These are phyloP conservation scores for Perca flavescens DNA, from an alignment of 2,113 vertebrate genomes.

Conservation along the genomic window DNA sequence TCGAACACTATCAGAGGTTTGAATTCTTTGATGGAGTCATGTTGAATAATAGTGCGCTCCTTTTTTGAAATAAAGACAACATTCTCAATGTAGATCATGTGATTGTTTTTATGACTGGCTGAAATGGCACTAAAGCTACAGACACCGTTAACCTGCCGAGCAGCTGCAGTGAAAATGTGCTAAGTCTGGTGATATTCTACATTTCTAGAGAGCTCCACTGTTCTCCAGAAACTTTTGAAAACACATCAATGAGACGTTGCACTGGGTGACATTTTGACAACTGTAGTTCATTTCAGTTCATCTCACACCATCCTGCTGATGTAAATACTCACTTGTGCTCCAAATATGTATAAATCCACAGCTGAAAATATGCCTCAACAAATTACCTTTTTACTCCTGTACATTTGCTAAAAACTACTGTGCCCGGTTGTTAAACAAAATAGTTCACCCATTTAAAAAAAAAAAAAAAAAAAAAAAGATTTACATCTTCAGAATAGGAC, in stretches of 20 bases:
- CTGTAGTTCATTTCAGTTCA: not conserved
- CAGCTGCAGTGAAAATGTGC: not conserved
- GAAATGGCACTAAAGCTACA: not conserved
- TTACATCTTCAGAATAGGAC: not conserved
- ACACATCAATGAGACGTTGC: not conserved
- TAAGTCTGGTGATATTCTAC: not conserved
- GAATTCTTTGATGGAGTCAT: not conserved
- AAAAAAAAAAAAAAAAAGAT: no score
- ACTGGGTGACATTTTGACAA: not conserved
- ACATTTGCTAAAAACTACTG: not conserved
- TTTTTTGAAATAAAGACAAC: not conserved
- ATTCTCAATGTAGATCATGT: not conserved
- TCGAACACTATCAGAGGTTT: no score
- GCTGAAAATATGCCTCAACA: not conserved
- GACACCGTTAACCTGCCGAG: no score
- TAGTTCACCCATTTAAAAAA: no score
- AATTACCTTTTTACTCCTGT: not conserved
- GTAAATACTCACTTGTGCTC: not conserved
- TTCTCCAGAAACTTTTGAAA: no score
- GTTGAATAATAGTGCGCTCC: not conserved
- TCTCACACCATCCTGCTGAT: not conserved
- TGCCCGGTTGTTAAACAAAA: not conserved
- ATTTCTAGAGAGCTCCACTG: no score
- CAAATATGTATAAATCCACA: not conserved
- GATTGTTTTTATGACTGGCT: not conserved